phyloP scores from a whole-genome alignment of 1,140 invertebrate genomes.

The Drosophila lacertosa region DNA sequence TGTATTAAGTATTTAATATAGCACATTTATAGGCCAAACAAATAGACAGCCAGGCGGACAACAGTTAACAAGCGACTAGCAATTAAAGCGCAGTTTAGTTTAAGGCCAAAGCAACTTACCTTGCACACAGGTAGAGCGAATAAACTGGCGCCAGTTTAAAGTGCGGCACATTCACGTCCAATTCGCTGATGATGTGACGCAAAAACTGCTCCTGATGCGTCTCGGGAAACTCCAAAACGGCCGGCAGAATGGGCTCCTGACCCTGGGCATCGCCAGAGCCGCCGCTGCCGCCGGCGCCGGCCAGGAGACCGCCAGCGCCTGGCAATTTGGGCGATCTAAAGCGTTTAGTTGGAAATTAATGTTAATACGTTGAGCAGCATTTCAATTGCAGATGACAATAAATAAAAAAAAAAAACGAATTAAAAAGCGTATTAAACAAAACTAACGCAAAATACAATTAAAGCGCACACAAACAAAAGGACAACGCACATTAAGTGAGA shows the following conservation, averaged over 20 bases:
- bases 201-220: conserved; percentile 96
- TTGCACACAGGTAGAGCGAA: conserved; percentile 95
- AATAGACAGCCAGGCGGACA: conserved; percentile 6
- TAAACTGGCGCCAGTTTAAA: conserved; percentile 97
- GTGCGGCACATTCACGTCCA: conserved; percentile 93
- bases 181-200: conserved; percentile 92
- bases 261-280: conserved; percentile 84
- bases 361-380: conserved; percentile 21
- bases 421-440: conserved; percentile 8
- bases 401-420: conserved; percentile 7
- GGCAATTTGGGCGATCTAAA: conserved; percentile 75
- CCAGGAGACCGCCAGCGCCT: conserved; percentile 52
- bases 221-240: conserved; percentile 96
- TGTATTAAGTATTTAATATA: background rate
- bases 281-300: conserved; percentile 59
- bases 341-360: conserved; percentile 2
- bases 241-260: conserved; percentile 95
- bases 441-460: conserved; percentile 4
- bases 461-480: conserved; percentile 31
- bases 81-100: background rate
- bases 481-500: conserved; percentile 28
- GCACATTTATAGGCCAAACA: conserved; percentile 12
- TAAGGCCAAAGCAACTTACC: conserved; percentile 78
- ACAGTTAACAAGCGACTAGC: background rate
- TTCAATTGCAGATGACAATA: conserved; percentile 1